Evolutionary conservation across 2,113 vertebrate species (phyloP).

Genomic region (Ascaphus truei): DNA sequence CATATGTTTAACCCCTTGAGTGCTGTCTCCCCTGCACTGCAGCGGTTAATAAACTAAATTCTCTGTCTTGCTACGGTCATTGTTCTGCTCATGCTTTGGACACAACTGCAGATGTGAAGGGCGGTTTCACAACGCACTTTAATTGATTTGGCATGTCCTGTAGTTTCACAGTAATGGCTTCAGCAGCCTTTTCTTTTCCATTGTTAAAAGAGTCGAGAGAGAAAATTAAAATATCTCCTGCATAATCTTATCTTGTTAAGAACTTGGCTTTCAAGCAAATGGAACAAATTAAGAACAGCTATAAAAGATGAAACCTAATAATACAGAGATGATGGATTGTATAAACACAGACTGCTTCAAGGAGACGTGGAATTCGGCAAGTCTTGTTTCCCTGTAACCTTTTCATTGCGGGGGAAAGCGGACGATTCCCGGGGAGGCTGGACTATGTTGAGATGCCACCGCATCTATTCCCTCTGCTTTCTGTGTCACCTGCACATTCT

Average conservation of each 20-base stretch:
- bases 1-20: neutral
- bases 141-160: neutral
- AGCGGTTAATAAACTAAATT: neutral
- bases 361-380: neutral
- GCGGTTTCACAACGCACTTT: neutral
- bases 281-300: slow-evolving; percentile 20
- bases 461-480: too few relatives aligned
- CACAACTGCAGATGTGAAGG: neutral
- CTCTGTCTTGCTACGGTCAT: neutral
- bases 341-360: slow-evolving; percentile 7
- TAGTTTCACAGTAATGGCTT: neutral
- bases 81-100: neutral
- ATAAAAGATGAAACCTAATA: slow-evolving; percentile 12
- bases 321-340: slow-evolving; percentile 14
- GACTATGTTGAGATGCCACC: too few relatives aligned
- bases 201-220: neutral
- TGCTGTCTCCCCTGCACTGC: neutral
- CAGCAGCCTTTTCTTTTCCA: neutral
- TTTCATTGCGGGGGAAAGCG: neutral
- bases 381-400: neutral
- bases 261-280: slow-evolving; percentile 7
- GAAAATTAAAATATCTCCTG: neutral
- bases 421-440: neutral
- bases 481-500: too few relatives aligned
- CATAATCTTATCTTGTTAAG: slow-evolving; percentile 30